phyloP scores from a whole-genome alignment of 2,113 vertebrate species.

The Cettia cetti region DNA sequence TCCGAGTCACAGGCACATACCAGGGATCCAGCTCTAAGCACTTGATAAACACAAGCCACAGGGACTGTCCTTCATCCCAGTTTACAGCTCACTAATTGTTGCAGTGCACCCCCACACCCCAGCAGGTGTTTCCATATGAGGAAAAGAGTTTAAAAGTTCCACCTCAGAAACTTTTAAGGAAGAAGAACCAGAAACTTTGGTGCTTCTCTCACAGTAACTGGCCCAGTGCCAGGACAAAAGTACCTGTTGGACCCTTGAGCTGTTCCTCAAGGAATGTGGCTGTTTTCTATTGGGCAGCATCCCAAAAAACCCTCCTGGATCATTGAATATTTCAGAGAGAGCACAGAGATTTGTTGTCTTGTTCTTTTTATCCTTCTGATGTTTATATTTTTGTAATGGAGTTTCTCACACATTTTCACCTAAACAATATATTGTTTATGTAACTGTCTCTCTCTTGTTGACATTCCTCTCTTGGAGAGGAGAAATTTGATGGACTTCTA shows the following conservation, averaged over 20 bases:
- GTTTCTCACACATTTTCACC: too few species aligned
- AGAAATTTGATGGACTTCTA: too few species aligned
- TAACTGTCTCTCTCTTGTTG: too few species aligned
- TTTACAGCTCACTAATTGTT: background rate
- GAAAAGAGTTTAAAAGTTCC: background rate
- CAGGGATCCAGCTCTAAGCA: background rate
- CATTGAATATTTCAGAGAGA: background rate
- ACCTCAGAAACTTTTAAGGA: background rate
- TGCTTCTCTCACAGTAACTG: background rate
- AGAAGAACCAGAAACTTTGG: background rate
- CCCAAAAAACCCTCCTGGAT: background rate
- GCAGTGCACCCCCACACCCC: background rate
- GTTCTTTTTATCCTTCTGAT: too few species aligned
- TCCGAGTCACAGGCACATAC: background rate
- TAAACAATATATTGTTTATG: too few species aligned
- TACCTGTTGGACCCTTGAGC: background rate
- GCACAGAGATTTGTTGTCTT: too few species aligned
- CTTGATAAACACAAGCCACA: background rate
- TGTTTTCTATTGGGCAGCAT: background rate
- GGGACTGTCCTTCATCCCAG: background rate
- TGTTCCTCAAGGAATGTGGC: background rate
- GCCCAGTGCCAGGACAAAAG: background rate
- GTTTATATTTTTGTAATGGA: too few species aligned
- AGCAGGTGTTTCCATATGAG: background rate
- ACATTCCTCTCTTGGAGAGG: too few species aligned